Conservation (phyloP, 1,140 invertebrate genomes). For the Sycophaga agraensis region DNA sequence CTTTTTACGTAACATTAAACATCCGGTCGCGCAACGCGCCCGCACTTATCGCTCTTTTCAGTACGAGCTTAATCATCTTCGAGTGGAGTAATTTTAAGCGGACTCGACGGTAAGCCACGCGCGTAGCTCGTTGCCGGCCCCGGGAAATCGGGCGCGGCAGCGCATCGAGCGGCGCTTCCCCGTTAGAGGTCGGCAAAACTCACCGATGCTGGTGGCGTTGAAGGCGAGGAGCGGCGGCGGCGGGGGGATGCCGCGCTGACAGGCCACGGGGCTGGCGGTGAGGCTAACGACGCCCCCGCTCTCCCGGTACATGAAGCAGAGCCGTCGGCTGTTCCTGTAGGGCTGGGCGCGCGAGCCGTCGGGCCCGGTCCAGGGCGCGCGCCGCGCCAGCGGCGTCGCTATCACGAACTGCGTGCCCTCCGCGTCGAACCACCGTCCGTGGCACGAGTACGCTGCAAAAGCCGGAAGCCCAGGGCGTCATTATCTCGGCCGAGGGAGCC, state of each 20-base stretch:
- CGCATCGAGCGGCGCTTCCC: no score
- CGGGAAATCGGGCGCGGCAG: no score
- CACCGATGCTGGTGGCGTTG: conserved; percentile 62
- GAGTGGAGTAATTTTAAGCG: no score
- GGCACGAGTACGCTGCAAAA: conserved; percentile 78
- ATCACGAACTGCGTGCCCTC: conserved; percentile 75
- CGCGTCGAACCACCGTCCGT: conserved; percentile 74
- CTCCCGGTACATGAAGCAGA: conserved; percentile 63
- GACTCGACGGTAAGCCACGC: no score
- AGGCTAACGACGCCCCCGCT: conserved; percentile 57
- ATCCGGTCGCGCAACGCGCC: no score
- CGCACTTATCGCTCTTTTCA: no score
- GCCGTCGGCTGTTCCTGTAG: conserved; percentile 56
- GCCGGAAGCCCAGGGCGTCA: no score
- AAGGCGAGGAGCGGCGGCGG: conserved; percentile 56
- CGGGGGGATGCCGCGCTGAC: conserved; percentile 56
- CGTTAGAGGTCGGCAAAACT: no score
- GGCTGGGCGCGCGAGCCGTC: conserved; percentile 55
- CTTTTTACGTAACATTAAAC: no score
- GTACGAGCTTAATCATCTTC: no score
- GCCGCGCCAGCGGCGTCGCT: conserved; percentile 68
- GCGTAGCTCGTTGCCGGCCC: no score
- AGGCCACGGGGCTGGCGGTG: conserved; percentile 58
- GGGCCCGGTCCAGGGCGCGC: conserved; percentile 50
- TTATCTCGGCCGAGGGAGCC: no score